Conservation (phyloP, 2,888 invertebrate genomes). For the Philaethria dido region DNA sequence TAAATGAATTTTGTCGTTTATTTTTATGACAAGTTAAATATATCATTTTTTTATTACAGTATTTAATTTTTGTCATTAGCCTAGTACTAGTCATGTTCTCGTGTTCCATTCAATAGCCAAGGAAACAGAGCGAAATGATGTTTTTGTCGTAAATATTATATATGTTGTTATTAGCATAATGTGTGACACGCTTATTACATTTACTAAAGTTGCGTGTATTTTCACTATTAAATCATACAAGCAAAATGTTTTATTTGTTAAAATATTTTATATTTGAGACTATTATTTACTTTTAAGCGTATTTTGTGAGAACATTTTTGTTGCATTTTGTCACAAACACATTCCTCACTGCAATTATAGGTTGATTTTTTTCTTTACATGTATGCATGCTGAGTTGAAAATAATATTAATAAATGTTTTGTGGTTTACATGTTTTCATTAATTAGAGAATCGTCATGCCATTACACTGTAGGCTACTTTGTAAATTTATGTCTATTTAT, state of each 20-base stretch:
- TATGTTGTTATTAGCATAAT: not conserved
- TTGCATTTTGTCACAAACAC: conserved; percentile 10
- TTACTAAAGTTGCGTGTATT: not conserved
- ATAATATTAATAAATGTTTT: not conserved
- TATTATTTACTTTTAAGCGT: conserved; percentile 6
- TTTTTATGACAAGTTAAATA: not conserved
- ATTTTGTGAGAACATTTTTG: not conserved
- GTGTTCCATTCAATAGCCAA: not conserved
- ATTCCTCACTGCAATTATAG: not conserved
- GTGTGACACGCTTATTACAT: not conserved
- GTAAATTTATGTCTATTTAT: conserved; percentile 1
- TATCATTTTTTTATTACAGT: not conserved
- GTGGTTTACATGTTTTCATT: not conserved
- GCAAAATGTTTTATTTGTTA: not conserved
- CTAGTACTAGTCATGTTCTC: conserved; percentile 45
- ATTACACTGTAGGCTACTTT: not conserved
- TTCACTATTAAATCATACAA: not conserved
- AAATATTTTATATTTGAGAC: not conserved
- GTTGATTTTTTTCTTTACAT: not conserved
- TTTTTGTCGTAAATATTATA: not conserved
- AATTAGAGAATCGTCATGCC: not conserved
- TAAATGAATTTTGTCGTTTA: conserved; percentile 17
- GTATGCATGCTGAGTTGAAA: not conserved
- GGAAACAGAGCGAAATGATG: not conserved
- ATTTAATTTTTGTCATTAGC: conserved; percentile 28